phyloP scores from a whole-genome alignment of 2,888 invertebrate genomes.

The Athetis lepigone region DNA sequence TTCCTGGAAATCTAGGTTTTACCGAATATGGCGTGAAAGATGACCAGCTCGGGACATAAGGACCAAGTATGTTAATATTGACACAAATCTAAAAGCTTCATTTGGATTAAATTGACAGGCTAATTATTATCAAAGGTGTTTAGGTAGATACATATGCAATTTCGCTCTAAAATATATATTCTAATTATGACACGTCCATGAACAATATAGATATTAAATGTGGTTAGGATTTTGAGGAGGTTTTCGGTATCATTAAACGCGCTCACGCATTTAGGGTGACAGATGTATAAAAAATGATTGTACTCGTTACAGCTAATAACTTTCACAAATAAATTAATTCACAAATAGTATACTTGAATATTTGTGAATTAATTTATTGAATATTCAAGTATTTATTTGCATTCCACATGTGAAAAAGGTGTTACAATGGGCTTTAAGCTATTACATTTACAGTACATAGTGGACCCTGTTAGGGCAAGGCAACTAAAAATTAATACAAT shows the following conservation, averaged over 20 bases:
- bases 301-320: no score
- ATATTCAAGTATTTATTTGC: no score
- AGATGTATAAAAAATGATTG: no score
- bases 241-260: conserved; percentile 6
- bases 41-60: conserved; percentile 13
- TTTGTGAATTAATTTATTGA: no score
- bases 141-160: conserved; percentile 20
- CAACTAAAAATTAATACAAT: no score
- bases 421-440: no score
- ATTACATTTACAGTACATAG: no score
- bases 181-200: conserved; percentile 59
- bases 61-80: conserved; percentile 50
- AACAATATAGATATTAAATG: conserved; percentile 43
- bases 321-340: no score
- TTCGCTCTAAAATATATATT: conserved; percentile 73
- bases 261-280: no score
- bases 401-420: no score
- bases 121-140: conserved; percentile 59
- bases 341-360: no score
- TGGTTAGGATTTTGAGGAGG: conserved; percentile 25
- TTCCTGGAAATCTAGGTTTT: conserved; percentile 55
- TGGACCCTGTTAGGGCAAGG: no score
- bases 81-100: conserved; percentile 30
- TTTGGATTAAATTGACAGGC: conserved; percentile 60
- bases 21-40: conserved; percentile 48